Evolutionary conservation across 1,140 invertebrate genomes (phyloP), one percentile per base, ranked within the genome.

Genomic region (Meloidogyne exigua): DNA sequence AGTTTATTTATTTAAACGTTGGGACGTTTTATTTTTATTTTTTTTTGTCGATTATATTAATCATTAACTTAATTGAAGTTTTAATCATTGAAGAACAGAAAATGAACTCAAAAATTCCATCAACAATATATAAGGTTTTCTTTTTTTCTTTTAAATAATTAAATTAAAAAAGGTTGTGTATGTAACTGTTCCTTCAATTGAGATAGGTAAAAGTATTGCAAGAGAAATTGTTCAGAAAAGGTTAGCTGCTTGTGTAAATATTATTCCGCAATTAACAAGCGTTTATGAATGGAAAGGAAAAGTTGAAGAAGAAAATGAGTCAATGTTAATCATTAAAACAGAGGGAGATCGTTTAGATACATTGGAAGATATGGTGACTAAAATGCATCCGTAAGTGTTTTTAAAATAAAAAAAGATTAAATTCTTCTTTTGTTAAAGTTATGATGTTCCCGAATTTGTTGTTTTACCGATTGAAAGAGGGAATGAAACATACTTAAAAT

Each of bases 201-300:
- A 75, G n/a, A 28, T 75, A 26, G 73, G 63, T 26, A 75, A 75
- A 26, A 42, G 26, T 36, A 75, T 75, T 70, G 63, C 73, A 25
- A 65, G 44, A 26, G 26, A 69, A 42, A 36, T 75, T 65, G 62
- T 75, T 26, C 73, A 68, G 23, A 13, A 23, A 32, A 65, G 65
- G 65, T 49, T 75, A 26, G 73, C 73, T 44, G 73, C 73, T 32
- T 75, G 73, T 42, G 73, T 75, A 26, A 75, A 75, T 68, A 75
- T 75, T 42, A 11, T 75, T 25, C 73, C 73, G 21, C 32, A 68
- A 12, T 25, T 75, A n/a, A 68, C 39, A 18, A 62, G 44, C 21
- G 13, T 75, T 44, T 75, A 75, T 63, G 63, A 75, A 42, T 75
- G 73, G 73, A 68, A 75, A 44, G 73, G 73, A 11, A 65, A 23